These are phyloP conservation scores for Hydrolagus affinis DNA, from an alignment of 2,113 vertebrate species.

Conservation along the genomic window DNA sequence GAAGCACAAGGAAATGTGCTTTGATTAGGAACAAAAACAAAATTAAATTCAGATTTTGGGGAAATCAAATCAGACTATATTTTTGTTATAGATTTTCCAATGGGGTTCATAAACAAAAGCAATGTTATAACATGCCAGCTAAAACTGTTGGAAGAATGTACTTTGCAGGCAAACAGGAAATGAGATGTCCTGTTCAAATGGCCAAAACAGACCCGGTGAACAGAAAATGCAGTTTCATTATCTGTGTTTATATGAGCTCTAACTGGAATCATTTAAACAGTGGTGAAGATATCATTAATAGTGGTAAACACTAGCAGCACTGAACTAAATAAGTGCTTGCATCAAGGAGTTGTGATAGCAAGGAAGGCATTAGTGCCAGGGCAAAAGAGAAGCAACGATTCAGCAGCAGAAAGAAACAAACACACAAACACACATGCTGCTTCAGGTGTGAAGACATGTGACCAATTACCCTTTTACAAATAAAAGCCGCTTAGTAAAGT, in stretches of 20 bases:
- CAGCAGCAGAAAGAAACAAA: slow-evolving; percentile 43
- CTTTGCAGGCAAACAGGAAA: not conserved
- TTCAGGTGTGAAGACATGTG: slow-evolving; percentile 71
- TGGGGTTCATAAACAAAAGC: not conserved
- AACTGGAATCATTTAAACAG: not conserved
- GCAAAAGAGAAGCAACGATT: slow-evolving; percentile 55
- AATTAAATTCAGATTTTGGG: not conserved
- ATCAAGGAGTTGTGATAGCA: slow-evolving; percentile 57
- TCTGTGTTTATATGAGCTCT: not conserved
- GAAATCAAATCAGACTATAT: not conserved
- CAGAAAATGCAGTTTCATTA: no score
- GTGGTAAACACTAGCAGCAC: not conserved
- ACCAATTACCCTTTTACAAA: slow-evolving; percentile 87
- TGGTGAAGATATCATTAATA: not conserved
- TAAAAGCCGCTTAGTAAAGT: slow-evolving; percentile 74
- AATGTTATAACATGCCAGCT: not conserved
- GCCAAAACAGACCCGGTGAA: not conserved
- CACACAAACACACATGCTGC: slow-evolving; percentile 62
- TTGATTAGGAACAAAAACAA: not conserved
- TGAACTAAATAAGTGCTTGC: slow-evolving; percentile 38
- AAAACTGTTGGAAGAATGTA: not conserved
- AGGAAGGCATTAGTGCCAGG: slow-evolving; percentile 47
- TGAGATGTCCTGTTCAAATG: no score
- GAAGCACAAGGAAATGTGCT: slow-evolving; percentile 40
- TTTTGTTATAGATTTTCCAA: not conserved